phyloP scores from a whole-genome alignment of 2,113 vertebrate species.

The Callospermophilus lateralis region DNA sequence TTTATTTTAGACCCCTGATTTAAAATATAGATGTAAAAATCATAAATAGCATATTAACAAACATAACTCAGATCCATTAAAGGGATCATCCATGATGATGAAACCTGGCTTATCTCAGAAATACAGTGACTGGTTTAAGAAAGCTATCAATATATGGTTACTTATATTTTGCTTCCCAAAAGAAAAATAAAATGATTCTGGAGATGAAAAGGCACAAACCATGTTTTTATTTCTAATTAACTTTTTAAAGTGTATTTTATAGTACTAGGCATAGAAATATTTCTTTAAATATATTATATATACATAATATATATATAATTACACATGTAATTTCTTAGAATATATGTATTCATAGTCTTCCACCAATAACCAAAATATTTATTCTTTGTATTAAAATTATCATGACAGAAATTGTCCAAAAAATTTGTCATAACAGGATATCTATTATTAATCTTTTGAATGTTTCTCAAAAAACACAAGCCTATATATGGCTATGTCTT shows the following conservation, averaged over 20 bases:
- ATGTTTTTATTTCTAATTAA: not conserved
- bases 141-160: not conserved
- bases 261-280: not conserved
- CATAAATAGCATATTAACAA: not conserved
- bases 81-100: not conserved
- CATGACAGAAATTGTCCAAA: not conserved
- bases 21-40: not conserved
- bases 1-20: constrained; percentile 25
- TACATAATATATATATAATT: not conserved
- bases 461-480: not conserved
- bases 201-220: not conserved
- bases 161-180: not conserved
- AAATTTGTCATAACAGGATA: not conserved
- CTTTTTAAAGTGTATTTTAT: not conserved
- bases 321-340: not conserved
- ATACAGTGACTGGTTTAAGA: not conserved
- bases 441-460: not conserved
- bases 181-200: not conserved
- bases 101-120: not conserved
- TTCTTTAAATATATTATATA: not conserved
- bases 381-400: not conserved
- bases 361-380: not conserved
- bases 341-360: not conserved
- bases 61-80: not conserved
- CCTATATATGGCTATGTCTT: not conserved